These are phyloP conservation scores for Epizoanthus stellaris DNA, from an alignment of 92 coral and sea anemone genomes.

Conservation along the genomic window DNA sequence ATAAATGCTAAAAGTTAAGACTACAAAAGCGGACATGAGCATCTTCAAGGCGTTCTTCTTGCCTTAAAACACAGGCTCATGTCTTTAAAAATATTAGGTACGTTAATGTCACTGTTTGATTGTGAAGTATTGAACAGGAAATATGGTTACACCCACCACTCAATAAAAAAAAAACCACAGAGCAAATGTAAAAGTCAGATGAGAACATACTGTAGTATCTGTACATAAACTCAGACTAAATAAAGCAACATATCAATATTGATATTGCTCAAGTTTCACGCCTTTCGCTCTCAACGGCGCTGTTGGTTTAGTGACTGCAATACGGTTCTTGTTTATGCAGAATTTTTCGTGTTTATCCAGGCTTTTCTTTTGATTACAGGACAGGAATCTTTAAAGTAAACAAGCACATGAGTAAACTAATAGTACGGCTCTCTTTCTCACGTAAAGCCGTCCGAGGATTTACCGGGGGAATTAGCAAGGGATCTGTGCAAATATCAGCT, in stretches of 20 bases:
- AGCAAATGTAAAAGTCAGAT: neutral
- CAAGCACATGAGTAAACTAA: conserved; percentile 24
- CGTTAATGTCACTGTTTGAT: conserved; percentile 8
- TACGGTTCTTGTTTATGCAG: conserved; percentile 19
- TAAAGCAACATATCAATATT: conserved; percentile 36
- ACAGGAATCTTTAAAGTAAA: conserved; percentile 29
- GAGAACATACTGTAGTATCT: conserved; percentile 8
- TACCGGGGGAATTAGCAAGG: neutral
- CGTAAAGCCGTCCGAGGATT: neutral
- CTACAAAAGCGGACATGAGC: too few species aligned
- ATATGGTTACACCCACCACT: conserved; percentile 32
- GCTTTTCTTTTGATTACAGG: conserved; percentile 16
- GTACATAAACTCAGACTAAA: conserved; percentile 43
- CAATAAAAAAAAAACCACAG: conserved; percentile 12
- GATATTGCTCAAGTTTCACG: conserved; percentile 16
- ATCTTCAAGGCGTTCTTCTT: neutral
- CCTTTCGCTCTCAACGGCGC: conserved; percentile 28
- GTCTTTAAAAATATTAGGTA: neutral
- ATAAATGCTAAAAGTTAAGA: too few species aligned
- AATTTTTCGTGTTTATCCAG: conserved; percentile 22
- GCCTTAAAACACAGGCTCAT: neutral
- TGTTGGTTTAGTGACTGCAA: neutral
- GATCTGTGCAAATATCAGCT: neutral
- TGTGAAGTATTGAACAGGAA: conserved; percentile 16
- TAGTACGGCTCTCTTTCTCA: neutral